These are phyloP conservation scores for Littorina saxatilis DNA, from an alignment of 1,140 invertebrate species.

Conservation along the genomic window DNA sequence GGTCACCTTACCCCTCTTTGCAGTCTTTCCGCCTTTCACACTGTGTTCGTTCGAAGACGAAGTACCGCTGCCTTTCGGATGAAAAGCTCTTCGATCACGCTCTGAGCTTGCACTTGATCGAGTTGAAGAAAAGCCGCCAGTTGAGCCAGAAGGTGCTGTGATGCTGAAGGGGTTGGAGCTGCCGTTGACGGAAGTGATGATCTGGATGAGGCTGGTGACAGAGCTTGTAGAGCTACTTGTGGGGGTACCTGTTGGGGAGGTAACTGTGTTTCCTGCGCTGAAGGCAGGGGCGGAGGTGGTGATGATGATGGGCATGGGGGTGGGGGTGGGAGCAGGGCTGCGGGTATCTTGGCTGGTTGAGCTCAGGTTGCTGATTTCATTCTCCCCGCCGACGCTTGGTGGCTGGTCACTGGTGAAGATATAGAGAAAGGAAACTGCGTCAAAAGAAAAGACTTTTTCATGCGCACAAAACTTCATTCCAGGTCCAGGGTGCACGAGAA, in stretches of 20 bases:
- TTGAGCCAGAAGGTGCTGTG: neutral
- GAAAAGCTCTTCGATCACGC: neutral
- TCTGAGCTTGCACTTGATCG: neutral
- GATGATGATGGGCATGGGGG: neutral
- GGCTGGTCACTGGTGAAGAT: neutral
- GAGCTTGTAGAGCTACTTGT: neutral
- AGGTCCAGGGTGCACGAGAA: too few relatives aligned
- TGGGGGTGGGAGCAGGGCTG: neutral
- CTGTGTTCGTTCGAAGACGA: slow-evolving; percentile 4
- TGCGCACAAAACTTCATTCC: too few relatives aligned
- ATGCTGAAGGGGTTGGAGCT: slow-evolving; percentile 8
- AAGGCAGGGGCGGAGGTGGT: neutral
- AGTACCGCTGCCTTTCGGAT: neutral
- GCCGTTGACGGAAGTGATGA: neutral
- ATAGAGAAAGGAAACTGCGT: neutral
- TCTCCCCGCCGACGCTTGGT: neutral
- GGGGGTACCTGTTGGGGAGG: neutral
- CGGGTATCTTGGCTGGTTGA: neutral
- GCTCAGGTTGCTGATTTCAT: neutral
- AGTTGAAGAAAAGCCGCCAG: neutral
- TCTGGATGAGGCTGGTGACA: too few relatives aligned
- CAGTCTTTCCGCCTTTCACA: slow-evolving; percentile 34
- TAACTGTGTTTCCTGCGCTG: neutral
- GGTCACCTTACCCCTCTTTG: slow-evolving; percentile 17
- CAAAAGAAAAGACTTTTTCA: too few relatives aligned